These are phyloP conservation scores for Rosalia funebris DNA, from an alignment of 2,888 invertebrate genomes.

Conservation along the genomic window DNA sequence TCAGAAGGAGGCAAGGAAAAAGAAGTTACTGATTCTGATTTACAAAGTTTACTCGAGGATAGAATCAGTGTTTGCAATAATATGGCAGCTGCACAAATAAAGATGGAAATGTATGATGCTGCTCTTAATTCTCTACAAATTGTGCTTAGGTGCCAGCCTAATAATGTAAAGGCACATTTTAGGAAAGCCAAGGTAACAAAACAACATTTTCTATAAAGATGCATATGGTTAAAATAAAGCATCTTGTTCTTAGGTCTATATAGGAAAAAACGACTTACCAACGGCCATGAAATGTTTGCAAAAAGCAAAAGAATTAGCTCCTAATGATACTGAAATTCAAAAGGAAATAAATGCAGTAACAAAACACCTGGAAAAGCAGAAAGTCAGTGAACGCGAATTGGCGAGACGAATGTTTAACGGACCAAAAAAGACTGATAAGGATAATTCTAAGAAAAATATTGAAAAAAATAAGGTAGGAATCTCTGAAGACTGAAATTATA, in stretches of 20 bases:
- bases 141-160: constrained; percentile 85
- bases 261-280: constrained; percentile 74
- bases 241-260: constrained; percentile 68
- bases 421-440: constrained; percentile 31
- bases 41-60: constrained; percentile 79
- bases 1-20: constrained; percentile 40
- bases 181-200: constrained; percentile 82
- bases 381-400: constrained; percentile 66
- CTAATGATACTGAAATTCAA: constrained; percentile 67
- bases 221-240: no score
- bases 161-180: constrained; percentile 90
- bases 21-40: constrained; percentile 67
- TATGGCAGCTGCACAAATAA: constrained; percentile 91
- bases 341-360: constrained; percentile 64
- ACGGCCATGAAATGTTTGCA: constrained; percentile 75
- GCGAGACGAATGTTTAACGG: constrained; percentile 66
- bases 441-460: not conserved
- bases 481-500: no score
- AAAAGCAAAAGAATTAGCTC: constrained; percentile 72
- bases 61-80: constrained; percentile 89
- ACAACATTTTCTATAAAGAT: no score
- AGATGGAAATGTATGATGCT: constrained; percentile 82
- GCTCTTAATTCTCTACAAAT: constrained; percentile 71
- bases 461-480: constrained; percentile 38
- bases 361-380: constrained; percentile 58